Evolutionary conservation across 2,888 invertebrate genomes (phyloP), one percentile per base, ranked within the genome.

Genomic region (Hoplodrina ambigua): DNA sequence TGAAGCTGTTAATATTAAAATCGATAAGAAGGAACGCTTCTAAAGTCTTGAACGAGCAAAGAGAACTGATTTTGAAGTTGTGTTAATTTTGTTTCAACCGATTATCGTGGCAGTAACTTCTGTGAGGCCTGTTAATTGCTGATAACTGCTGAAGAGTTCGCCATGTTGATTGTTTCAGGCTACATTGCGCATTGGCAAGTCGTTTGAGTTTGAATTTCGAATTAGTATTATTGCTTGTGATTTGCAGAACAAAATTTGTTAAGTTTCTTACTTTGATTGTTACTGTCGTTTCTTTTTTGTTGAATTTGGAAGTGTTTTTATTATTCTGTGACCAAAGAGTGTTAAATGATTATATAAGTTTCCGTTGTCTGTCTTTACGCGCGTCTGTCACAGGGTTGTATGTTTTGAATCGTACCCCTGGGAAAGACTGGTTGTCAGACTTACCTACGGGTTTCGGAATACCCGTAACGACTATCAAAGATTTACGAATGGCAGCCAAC

Each of bases 81-180:
- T 79, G 81, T 85, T 83, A 85, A 84, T 83, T 83, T 81, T 68
- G 75, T 69, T 71, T 77, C 68, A 77, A 37, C 53, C 83, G 73
- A 74, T 83, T 85, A 85, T 74, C 67, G 69, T 79, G 79, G 75
- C 75, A 46, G 52, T 84, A 82, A 82, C 79, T 82, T 83, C 77
- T 83, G 82, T 75, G 82, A 87, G 84, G 86, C 84, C 88, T 90
- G 90, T 86, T 91, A 91, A 90, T 91, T 88, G 86, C 83, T 88
- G 89, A 90, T 90, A 90, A 88, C 85, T 88, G 85, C 78, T 64
- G 72, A 75, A 77, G 87, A 90, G 86, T 88, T 90, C 80, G 72
- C 72, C 62, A 71, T 86, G 89, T 87, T 88, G 88, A 89, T 90
- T 89, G 89, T 90, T 89, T 85, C 85, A 83, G 81, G 87, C 33